Evolutionary conservation across 2,113 vertebrate genomes (phyloP).

Genomic region (Leucopternis melanops): DNA sequence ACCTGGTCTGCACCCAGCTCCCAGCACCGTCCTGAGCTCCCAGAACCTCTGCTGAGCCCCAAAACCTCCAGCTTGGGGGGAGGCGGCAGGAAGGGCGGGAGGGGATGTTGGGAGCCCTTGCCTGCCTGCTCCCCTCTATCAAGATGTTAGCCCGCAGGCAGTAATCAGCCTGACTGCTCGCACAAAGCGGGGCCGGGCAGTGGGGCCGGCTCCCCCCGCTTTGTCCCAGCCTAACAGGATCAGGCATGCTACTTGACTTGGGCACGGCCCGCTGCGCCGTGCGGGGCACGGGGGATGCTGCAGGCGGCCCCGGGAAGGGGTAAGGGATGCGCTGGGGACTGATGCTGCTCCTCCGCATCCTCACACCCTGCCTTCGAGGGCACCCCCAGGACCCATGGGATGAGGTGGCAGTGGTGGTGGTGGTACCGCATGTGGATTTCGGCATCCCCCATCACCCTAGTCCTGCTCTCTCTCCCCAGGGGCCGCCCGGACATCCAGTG

Average conservation of each 20-base stretch:
- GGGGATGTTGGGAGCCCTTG: neutral
- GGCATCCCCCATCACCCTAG: neutral
- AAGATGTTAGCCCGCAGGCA: slow-evolving; percentile 81
- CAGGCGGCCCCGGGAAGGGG: neutral
- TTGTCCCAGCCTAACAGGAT: slow-evolving; percentile 88
- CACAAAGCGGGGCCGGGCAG: slow-evolving; percentile 69
- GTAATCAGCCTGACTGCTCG: slow-evolving; percentile 87
- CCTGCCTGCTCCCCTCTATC: slow-evolving; percentile 69
- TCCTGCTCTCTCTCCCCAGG: slow-evolving; percentile 64
- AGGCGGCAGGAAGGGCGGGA: neutral
- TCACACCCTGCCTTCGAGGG: neutral
- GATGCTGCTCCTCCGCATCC: neutral
- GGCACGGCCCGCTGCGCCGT: neutral
- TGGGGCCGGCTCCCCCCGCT: slow-evolving; percentile 59
- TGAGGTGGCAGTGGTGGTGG: neutral
- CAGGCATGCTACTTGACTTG: slow-evolving; percentile 87
- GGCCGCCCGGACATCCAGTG: slow-evolving; percentile 95
- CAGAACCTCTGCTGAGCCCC: neutral
- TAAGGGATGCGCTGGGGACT: neutral
- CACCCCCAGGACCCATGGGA: fast-evolving
- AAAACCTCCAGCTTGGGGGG: neutral
- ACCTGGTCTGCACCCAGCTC: neutral
- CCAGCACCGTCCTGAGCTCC: neutral
- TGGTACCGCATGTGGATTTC: neutral
- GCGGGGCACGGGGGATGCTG: neutral